A percentile compares a stretch with the other conserved stretches of the same genome.
Evolutionary conservation across 2,113 vertebrate species (phyloP).

Genomic region (Perognathus longimembris): DNA sequence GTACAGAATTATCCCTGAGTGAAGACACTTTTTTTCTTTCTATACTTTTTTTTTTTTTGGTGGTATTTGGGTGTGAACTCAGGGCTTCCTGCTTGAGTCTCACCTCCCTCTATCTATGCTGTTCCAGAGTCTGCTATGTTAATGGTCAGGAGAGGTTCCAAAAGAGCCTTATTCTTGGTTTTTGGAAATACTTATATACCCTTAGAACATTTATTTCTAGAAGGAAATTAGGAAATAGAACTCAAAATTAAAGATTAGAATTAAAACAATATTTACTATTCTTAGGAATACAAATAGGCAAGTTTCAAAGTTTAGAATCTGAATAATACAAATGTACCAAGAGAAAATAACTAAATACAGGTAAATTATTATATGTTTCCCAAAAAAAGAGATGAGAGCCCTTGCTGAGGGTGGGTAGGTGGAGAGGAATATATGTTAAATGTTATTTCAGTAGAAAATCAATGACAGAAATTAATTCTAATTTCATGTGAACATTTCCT

Average conservation of each 20-base stretch:
- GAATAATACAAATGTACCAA: conserved; percentile 29
- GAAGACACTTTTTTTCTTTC: not conserved
- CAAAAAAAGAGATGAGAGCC: not conserved
- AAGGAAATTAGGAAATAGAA: not conserved
- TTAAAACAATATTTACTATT: conserved; percentile 20
- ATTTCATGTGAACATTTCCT: conserved; percentile 53
- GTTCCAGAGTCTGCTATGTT: not conserved
- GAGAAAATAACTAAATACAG: not conserved
- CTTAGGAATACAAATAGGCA: conserved; percentile 44
- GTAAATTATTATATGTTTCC: not conserved
- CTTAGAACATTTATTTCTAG: conserved; percentile 7
- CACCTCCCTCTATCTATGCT: not conserved
- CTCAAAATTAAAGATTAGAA: conserved; percentile 33
- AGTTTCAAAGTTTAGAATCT: no score
- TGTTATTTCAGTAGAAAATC: conserved; percentile 9
- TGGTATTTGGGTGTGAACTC: no score
- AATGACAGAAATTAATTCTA: not conserved
- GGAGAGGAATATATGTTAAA: not conserved
- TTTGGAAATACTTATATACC: not conserved
- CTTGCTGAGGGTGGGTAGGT: not conserved
- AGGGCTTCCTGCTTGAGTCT: no score
- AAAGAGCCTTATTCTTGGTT: not conserved
- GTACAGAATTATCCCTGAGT: not conserved
- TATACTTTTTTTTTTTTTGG: not conserved
- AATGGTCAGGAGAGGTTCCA: not conserved